phyloP scores from a whole-genome alignment of 2,888 invertebrate genomes.

The Spodoptera exigua region DNA sequence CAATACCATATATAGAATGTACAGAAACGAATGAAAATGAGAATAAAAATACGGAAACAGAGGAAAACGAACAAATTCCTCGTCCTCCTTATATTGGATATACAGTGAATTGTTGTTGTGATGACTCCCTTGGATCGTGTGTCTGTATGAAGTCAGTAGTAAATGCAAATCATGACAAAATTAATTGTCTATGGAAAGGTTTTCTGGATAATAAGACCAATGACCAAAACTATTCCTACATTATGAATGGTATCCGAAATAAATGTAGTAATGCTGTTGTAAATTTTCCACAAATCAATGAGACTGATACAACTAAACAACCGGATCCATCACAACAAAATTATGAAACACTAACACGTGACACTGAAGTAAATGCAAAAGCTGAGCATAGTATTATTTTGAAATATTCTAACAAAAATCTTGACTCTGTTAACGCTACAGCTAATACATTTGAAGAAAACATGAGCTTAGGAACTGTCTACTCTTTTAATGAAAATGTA shows the following conservation, averaged over 20 bases:
- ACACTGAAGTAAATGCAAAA: constrained; percentile 48
- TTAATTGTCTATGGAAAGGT: constrained; percentile 67
- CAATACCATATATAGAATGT: constrained; percentile 12
- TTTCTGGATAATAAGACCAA: constrained; percentile 53
- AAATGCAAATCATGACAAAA: constrained; percentile 60
- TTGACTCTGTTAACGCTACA: constrained; percentile 48
- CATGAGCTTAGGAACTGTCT: constrained; percentile 49
- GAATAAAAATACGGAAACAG: background rate
- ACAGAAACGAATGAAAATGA: constrained; percentile 1
- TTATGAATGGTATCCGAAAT: constrained; percentile 64
- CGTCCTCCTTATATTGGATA: constrained; percentile 69
- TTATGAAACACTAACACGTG: constrained; percentile 32
- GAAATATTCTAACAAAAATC: constrained; percentile 60
- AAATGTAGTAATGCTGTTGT: constrained; percentile 18
- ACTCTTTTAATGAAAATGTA: constrained; percentile 49
- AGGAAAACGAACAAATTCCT: background rate
- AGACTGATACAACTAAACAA: background rate
- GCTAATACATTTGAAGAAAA: constrained; percentile 62
- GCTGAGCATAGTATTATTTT: constrained; percentile 61
- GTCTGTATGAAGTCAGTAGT: constrained; percentile 72
- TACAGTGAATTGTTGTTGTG: constrained; percentile 76
- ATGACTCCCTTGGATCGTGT: constrained; percentile 66
- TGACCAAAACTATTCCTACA: constrained; percentile 67
- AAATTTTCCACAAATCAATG: constrained; percentile 5
- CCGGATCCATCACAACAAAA: constrained; percentile 9